Evolutionary conservation across 2,113 vertebrate species (phyloP).

Genomic region (Acrocephalus arundinaceus): DNA sequence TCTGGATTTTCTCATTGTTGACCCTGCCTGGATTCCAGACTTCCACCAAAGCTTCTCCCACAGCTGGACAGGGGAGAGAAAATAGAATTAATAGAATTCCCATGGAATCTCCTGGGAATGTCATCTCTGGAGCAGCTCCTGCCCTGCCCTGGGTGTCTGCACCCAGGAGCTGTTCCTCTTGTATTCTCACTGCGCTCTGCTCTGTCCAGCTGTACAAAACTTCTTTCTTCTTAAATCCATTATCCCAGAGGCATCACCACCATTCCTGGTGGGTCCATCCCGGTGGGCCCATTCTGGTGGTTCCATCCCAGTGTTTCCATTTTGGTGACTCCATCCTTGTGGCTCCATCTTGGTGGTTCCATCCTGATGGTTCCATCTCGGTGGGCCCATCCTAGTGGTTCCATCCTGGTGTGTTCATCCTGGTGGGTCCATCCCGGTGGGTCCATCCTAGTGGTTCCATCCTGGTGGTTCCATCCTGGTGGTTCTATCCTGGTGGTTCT

Average conservation of each 20-base stretch:
- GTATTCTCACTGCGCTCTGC: not conserved
- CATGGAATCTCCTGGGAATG: not conserved
- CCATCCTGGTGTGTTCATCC: too few species aligned
- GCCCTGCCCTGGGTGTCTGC: not conserved
- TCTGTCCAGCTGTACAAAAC: not conserved
- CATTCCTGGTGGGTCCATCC: not conserved
- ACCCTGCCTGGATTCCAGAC: not conserved
- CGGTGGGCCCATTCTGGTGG: too few species aligned
- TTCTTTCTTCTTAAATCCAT: fast-evolving
- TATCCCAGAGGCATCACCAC: not conserved
- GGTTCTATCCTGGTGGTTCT: too few species aligned
- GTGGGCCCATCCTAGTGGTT: too few species aligned
- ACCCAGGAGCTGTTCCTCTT: not conserved
- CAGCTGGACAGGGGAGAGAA: not conserved
- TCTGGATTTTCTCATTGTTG: not conserved
- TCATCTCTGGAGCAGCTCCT: not conserved
- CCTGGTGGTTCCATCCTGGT: too few species aligned
- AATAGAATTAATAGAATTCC: not conserved
- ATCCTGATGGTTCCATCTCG: too few species aligned
- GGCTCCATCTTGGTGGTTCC: too few species aligned
- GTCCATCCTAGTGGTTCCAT: too few species aligned
- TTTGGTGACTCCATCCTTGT: too few species aligned
- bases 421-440: too few species aligned
- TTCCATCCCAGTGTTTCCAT: too few species aligned
- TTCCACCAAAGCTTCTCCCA: not conserved